Evolutionary conservation across 2,888 invertebrate genomes (phyloP).

Genomic region (Belgica antarctica): DNA sequence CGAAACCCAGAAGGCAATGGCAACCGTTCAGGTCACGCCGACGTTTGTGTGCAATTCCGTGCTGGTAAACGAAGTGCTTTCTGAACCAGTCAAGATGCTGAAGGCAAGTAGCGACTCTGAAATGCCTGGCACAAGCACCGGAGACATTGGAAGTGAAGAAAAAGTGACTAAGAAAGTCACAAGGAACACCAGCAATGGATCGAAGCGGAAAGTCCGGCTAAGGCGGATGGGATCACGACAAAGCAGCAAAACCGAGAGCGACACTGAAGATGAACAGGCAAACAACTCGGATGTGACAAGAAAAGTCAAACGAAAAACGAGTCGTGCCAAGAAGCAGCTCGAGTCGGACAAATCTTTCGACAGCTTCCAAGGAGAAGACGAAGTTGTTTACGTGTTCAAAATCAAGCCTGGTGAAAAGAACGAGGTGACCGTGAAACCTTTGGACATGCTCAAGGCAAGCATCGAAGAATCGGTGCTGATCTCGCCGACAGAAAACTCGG

Average conservation of each 20-base stretch:
- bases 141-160: constrained; percentile 21
- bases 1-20: constrained; percentile 47
- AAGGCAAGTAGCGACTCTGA: constrained; percentile 24
- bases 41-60: constrained; percentile 41
- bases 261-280: constrained; percentile 52
- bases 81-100: background rate
- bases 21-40: constrained; percentile 45
- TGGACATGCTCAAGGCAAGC: constrained; percentile 23
- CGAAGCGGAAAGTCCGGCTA: constrained; percentile 45
- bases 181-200: constrained; percentile 26
- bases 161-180: constrained; percentile 33
- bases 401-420: constrained; percentile 52
- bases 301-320: constrained; percentile 53
- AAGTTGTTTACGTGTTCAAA: constrained; percentile 53
- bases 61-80: background rate
- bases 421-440: constrained; percentile 47
- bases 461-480: constrained; percentile 45
- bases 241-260: constrained; percentile 55
- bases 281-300: constrained; percentile 48
- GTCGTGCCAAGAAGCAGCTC: constrained; percentile 48
- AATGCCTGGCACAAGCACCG: constrained; percentile 3
- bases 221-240: constrained; percentile 55
- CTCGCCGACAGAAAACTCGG: constrained; percentile 47
- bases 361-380: constrained; percentile 52
- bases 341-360: constrained; percentile 50